These are phyloP conservation scores for Megathymus violae DNA, from an alignment of 1,140 invertebrate genomes.

Conservation along the genomic window DNA sequence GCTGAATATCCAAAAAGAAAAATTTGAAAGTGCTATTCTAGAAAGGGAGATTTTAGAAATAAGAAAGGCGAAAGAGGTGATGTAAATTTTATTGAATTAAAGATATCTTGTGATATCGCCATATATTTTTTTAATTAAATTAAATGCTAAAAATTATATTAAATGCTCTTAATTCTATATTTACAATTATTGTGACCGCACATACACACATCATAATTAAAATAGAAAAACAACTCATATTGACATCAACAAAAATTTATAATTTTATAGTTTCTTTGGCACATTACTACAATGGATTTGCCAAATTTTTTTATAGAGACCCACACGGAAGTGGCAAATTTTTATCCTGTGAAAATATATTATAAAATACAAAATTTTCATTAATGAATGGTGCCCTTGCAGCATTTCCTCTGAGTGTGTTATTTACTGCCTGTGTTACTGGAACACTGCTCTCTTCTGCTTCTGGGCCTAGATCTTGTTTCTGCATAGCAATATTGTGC, in stretches of 20 bases:
- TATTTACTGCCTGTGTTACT: slow-evolving; percentile 23
- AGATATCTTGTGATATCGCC: slow-evolving; percentile 9
- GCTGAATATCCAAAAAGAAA: neutral
- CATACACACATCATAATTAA: neutral
- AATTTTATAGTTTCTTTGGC: no score
- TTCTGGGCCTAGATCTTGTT: slow-evolving; percentile 20
- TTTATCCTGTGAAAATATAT: slow-evolving; percentile 22
- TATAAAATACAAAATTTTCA: slow-evolving; percentile 27
- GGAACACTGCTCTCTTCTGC: slow-evolving; percentile 10
- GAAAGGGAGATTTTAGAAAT: neutral
- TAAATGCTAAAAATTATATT: neutral
- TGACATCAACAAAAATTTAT: no score
- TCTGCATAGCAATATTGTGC: slow-evolving; percentile 34
- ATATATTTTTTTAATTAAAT: slow-evolving; percentile 2
- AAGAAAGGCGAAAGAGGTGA: neutral
- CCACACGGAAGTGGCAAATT: neutral
- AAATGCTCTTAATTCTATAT: slow-evolving; percentile 3
- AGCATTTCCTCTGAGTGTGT: slow-evolving; percentile 20
- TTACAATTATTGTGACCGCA: neutral
- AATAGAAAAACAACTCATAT: neutral
- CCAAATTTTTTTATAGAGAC: neutral
- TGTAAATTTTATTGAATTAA: slow-evolving; percentile 13
- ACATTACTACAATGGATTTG: no score
- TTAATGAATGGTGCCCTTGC: slow-evolving; percentile 27
- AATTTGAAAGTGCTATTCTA: neutral